Conservation (phyloP, 1,140 invertebrate species). For the Paracyclopina nana region DNA sequence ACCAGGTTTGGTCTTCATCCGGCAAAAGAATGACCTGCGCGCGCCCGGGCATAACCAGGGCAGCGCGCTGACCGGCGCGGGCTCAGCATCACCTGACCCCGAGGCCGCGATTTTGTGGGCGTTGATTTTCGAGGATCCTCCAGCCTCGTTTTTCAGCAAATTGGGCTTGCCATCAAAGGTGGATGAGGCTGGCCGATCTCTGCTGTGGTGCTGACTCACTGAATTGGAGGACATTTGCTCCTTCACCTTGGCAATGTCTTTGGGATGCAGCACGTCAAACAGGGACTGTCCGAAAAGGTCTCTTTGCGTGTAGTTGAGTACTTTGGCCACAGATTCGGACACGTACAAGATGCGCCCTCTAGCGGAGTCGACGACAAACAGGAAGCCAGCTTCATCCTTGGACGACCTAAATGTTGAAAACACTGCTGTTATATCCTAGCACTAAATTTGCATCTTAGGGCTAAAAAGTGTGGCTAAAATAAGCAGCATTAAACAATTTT, state of each 20-base stretch:
- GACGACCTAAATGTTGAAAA: too few species aligned
- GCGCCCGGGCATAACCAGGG: slow-evolving; percentile 57
- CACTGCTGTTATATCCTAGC: too few species aligned
- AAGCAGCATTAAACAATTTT: too few species aligned
- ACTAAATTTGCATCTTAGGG: too few species aligned
- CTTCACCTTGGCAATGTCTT: slow-evolving; percentile 83
- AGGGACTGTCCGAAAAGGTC: slow-evolving; percentile 77
- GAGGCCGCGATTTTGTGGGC: not conserved
- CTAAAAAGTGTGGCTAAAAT: too few species aligned
- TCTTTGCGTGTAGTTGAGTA: slow-evolving; percentile 62
- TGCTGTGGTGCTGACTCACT: slow-evolving; percentile 39
- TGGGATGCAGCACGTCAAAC: slow-evolving; percentile 85
- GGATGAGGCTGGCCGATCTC: slow-evolving; percentile 71
- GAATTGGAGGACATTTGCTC: slow-evolving; percentile 80
- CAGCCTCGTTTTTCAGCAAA: too few species aligned
- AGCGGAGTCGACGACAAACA: slow-evolving; percentile 83
- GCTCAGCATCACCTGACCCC: slow-evolving; percentile 7
- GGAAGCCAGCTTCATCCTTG: slow-evolving; percentile 42
- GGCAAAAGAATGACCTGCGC: slow-evolving; percentile 72
- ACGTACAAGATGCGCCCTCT: slow-evolving; percentile 71
- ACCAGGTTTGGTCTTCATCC: slow-evolving; percentile 49
- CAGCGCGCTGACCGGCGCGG: not conserved
- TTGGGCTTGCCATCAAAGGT: slow-evolving; percentile 69
- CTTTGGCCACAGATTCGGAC: slow-evolving; percentile 64
- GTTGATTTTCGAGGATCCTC: too few species aligned